Percentiles rank a stretch among this genome's conserved stretches.
These are phyloP conservation scores for Drosophila setosimentum DNA, from an alignment of 2,888 invertebrate genomes.

Conservation along the genomic window DNA sequence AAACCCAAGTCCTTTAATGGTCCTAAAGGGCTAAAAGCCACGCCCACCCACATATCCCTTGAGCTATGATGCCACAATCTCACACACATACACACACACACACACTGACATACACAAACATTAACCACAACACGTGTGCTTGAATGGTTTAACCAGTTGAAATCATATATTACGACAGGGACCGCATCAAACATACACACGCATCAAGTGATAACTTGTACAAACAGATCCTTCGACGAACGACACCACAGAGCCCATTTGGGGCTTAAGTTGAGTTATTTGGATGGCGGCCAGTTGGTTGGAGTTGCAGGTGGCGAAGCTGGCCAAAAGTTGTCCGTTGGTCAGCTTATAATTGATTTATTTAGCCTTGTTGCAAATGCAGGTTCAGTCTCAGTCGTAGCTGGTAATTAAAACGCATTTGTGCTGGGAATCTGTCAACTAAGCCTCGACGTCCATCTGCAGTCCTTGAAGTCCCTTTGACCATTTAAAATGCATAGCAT, in stretches of 20 bases:
- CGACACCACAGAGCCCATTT: conserved; percentile 22
- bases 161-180: conserved; percentile 69
- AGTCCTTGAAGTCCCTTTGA: conserved; percentile 1
- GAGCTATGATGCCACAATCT: conserved; percentile 26
- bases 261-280: conserved; percentile 73
- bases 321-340: conserved; percentile 54
- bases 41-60: conserved; percentile 19
- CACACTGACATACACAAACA: not conserved
- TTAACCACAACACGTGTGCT: conserved; percentile 16
- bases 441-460: not conserved
- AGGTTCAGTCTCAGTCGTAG: not conserved
- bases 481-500: conserved; percentile 60
- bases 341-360: conserved; percentile 57
- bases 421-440: conserved; percentile 24
- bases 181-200: conserved; percentile 41
- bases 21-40: conserved; percentile 59
- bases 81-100: not conserved
- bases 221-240: conserved; percentile 57
- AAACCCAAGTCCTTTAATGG: conserved; percentile 66
- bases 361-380: conserved; percentile 7
- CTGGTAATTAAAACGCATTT: conserved; percentile 59
- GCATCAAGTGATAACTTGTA: conserved; percentile 10
- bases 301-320: conserved; percentile 26
- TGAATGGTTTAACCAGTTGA: conserved; percentile 33
- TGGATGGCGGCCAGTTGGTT: conserved; percentile 56